Percentiles rank a stretch among this genome's conserved stretches.
phyloP scores from a whole-genome alignment of 2,797 vertebrate species.

The Melanitta fusca region DNA sequence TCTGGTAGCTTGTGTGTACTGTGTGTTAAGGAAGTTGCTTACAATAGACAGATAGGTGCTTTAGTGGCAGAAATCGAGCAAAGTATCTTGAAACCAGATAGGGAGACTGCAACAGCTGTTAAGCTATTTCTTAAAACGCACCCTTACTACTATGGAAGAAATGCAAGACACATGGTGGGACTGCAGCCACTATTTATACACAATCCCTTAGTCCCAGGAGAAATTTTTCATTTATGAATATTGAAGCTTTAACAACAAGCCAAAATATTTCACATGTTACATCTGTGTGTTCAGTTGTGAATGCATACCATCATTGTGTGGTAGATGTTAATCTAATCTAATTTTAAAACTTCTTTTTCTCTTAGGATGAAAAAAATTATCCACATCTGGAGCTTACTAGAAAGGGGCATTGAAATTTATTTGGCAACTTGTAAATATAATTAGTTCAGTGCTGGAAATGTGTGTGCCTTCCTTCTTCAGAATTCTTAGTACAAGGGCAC shows the following conservation, averaged over 20 bases:
- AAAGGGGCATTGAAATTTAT: neutral
- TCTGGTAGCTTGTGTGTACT: neutral
- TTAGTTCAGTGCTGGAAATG: neutral
- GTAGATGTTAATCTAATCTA: neutral
- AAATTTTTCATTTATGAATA: conserved; percentile 32
- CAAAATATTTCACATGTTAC: conserved; percentile 1
- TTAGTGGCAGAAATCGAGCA: conserved; percentile 58
- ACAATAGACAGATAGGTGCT: conserved; percentile 51
- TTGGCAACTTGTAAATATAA: neutral
- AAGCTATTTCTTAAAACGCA: conserved; percentile 61
- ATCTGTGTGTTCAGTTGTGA: conserved; percentile 15
- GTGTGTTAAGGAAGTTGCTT: conserved; percentile 11
- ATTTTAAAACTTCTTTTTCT: neutral
- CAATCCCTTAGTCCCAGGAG: neutral
- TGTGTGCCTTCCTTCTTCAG: neutral
- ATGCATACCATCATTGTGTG: neutral
- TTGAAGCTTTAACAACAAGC: conserved; percentile 9
- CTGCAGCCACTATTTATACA: conserved; percentile 72
- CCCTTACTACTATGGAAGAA: conserved; percentile 57
- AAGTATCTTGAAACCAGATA: conserved; percentile 62
- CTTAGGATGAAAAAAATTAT: neutral
- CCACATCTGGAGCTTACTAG: neutral
- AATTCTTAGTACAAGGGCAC: neutral
- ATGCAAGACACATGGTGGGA: conserved; percentile 64
- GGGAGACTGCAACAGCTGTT: conserved; percentile 65